phyloP scores from a whole-genome alignment of 1,140 invertebrate genomes.

The Rhopalosiphum padi region DNA sequence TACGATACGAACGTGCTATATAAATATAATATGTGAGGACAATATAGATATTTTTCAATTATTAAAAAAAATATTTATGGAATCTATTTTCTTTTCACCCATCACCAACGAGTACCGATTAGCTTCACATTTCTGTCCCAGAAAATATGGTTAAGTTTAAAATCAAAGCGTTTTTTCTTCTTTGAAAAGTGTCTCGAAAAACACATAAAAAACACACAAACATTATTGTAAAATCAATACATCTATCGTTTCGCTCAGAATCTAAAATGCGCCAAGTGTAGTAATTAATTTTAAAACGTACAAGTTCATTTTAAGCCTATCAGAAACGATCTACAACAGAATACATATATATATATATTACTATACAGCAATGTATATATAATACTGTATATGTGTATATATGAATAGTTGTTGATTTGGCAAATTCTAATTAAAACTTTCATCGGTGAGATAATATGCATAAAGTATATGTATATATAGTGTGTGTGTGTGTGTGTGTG shows the following conservation, averaged over 20 bases:
- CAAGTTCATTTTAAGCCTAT: neutral
- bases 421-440: conserved; percentile 7
- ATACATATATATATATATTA: neutral
- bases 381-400: neutral
- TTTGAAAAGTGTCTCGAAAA: neutral
- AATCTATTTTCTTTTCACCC: no score
- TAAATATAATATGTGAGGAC: no score
- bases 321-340: neutral
- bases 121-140: no score
- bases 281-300: conserved; percentile 6
- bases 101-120: no score
- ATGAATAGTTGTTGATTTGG: neutral
- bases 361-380: neutral
- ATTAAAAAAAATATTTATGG: no score
- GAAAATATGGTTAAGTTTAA: no score
- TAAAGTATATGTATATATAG: neutral
- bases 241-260: neutral
- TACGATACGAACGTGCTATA: no score
- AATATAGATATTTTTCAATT: no score
- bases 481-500: neutral
- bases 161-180: neutral
- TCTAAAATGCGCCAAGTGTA: neutral
- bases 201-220: neutral
- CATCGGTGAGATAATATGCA: neutral
- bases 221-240: neutral